These are phyloP conservation scores for Metacarcinus magister DNA, from an alignment of 2,888 invertebrate genomes.

Conservation along the genomic window DNA sequence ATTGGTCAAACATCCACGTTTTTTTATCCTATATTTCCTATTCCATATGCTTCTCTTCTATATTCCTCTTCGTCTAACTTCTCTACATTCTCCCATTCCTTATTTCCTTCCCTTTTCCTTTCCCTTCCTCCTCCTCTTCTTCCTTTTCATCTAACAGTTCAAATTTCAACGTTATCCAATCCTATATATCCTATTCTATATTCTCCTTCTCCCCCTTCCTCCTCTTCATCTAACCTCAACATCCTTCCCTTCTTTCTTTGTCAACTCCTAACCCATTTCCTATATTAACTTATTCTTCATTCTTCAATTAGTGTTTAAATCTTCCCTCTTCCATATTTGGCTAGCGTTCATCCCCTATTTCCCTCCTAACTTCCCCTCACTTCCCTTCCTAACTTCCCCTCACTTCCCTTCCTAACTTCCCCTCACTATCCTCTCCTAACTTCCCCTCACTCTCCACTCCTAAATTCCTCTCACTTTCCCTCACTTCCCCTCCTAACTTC, in stretches of 20 bases:
- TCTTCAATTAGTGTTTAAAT: no score
- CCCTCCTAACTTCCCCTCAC: neutral
- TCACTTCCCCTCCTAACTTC: neutral
- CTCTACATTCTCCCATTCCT: no score
- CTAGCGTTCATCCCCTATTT: neutral
- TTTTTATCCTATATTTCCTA: no score
- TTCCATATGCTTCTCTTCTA: no score
- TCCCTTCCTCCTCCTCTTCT: no score
- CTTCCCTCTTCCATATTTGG: no score
- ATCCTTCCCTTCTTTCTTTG: neutral
- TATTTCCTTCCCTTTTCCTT: no score
- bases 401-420: neutral
- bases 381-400: neutral
- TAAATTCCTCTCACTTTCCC: neutral
- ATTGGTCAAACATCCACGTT: no score
- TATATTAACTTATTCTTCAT: no score
- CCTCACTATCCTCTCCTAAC: neutral
- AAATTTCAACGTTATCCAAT: no score
- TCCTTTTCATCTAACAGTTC: no score
- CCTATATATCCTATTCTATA: neutral
- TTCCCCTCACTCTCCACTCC: neutral
- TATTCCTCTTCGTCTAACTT: no score
- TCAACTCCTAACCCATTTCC: neutral
- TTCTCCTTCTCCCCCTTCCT: neutral
- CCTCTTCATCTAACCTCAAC: neutral